A percentile compares a stretch with the other conserved stretches of the same genome.
Conservation (phyloP, 2,113 vertebrate species). For the Antechinus flavipes region DNA sequence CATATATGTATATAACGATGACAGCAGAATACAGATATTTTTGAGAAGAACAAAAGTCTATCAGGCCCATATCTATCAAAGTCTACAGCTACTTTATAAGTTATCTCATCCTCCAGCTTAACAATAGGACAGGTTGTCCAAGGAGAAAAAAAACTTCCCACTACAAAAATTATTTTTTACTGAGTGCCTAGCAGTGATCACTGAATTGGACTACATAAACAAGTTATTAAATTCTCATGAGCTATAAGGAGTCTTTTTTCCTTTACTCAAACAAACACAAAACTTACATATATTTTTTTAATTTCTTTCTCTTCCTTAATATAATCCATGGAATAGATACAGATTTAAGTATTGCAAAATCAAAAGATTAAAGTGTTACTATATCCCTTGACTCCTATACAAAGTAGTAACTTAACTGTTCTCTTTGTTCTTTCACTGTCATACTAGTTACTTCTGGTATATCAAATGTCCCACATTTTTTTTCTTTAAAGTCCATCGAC, state of each 20-base stretch:
- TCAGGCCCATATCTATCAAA: not conserved
- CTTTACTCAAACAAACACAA: not conserved
- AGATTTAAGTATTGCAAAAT: not conserved
- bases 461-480: not conserved
- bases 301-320: not conserved
- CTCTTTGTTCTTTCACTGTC: not conserved
- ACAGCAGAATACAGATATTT: not conserved
- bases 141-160: not conserved
- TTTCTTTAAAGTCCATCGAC: not conserved
- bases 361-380: not conserved
- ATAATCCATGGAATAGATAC: not conserved
- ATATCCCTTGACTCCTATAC: not conserved
- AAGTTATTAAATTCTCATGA: not conserved
- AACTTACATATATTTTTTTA: not conserved
- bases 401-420: not conserved
- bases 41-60: not conserved
- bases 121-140: not conserved
- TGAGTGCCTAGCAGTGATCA: not conserved
- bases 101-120: not conserved
- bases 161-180: not conserved
- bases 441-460: not conserved
- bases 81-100: not conserved
- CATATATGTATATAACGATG: not conserved
- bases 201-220: not conserved
- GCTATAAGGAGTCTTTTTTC: not conserved